Conservation (phyloP, 1,140 invertebrate genomes). For the Sitodiplosis mosellana region DNA sequence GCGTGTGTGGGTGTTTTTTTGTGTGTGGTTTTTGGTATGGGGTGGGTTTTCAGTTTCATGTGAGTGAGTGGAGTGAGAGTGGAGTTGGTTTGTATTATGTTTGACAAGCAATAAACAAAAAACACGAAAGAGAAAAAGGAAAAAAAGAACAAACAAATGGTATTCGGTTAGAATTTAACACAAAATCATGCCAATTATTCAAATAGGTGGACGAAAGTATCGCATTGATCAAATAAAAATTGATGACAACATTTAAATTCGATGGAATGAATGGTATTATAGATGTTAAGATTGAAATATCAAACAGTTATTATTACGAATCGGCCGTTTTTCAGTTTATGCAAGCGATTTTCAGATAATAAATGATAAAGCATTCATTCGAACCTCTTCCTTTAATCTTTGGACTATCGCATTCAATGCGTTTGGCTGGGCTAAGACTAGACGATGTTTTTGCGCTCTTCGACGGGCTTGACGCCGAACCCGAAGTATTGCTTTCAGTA, state of each 20-base stretch:
- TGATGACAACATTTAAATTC: not conserved
- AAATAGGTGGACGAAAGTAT: too few relatives aligned
- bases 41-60: not conserved
- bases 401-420: conserved; percentile 56
- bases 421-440: conserved; percentile 63
- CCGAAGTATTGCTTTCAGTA: conserved; percentile 32
- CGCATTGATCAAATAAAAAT: too few relatives aligned
- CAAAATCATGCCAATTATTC: too few relatives aligned
- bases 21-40: too few relatives aligned
- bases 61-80: conserved; percentile 6
- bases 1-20: too few relatives aligned
- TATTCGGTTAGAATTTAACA: too few relatives aligned
- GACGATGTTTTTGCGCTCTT: conserved; percentile 70
- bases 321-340: not conserved
- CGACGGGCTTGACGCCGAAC: conserved; percentile 56
- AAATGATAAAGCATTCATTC: conserved; percentile 4
- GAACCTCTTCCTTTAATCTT: conserved; percentile 19
- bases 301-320: not conserved
- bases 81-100: conserved; percentile 2
- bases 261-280: not conserved
- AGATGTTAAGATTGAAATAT: not conserved
- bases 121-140: too few relatives aligned
- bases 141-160: too few relatives aligned
- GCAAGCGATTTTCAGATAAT: not conserved
- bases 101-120: too few relatives aligned